Evolutionary conservation across 2,888 invertebrate genomes (phyloP).

Genomic region (Trichogramma evanescens): DNA sequence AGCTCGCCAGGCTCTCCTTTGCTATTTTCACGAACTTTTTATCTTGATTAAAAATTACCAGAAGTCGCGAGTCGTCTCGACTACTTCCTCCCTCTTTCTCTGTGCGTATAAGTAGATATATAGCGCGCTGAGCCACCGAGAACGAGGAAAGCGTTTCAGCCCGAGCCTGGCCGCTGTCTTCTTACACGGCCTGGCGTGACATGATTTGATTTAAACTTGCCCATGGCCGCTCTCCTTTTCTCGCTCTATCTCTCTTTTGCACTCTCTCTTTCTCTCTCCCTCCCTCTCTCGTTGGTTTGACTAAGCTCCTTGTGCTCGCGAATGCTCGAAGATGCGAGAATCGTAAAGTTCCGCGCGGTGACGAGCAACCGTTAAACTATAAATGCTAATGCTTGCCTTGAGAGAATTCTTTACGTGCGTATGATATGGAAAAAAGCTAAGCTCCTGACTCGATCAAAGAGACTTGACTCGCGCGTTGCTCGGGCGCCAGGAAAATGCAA

Average conservation of each 20-base stretch:
- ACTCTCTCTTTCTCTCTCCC: background rate
- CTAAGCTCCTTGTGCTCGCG: no score
- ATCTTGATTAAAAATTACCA: conserved; percentile 20
- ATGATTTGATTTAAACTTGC: conserved; percentile 40
- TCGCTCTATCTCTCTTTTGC: background rate
- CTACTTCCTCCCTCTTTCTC: conserved; percentile 1
- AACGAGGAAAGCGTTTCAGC: background rate
- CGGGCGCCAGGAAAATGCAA: no score
- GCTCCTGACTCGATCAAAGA: no score
- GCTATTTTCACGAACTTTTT: conserved; percentile 10
- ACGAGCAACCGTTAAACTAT: no score
- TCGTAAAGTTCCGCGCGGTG: no score
- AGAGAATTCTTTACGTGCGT: no score
- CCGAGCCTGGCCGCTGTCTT: background rate
- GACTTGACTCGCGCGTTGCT: no score
- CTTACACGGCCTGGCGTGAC: conserved; percentile 24
- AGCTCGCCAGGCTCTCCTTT: background rate
- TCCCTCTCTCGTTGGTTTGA: no score
- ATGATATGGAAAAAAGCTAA: no score
- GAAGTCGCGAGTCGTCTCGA: background rate
- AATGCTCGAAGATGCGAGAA: no score
- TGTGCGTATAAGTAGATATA: background rate
- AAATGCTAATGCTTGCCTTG: no score
- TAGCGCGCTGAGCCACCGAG: background rate
- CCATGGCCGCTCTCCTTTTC: conserved; percentile 17